Conservation (phyloP, 2,888 invertebrate genomes). For the Osmoderma eremita region DNA sequence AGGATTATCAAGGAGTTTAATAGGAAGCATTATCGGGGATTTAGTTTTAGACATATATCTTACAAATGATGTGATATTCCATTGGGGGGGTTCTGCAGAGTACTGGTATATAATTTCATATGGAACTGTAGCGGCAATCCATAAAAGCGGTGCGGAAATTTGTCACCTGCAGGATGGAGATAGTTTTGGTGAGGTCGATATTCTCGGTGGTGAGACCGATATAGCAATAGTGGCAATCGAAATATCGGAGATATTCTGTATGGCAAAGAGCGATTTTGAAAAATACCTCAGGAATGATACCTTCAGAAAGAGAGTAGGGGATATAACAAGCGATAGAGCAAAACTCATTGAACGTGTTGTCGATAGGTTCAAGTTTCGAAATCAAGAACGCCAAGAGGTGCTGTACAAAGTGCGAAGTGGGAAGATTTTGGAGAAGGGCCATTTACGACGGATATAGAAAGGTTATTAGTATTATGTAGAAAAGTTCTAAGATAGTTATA, state of each 20-base stretch:
- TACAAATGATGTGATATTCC: conserved; percentile 64
- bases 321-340: conserved; percentile 58
- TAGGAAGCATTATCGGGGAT: conserved; percentile 54
- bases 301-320: conserved; percentile 60
- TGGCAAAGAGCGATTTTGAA: conserved; percentile 51
- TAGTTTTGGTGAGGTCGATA: conserved; percentile 61
- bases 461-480: no score
- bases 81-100: conserved; percentile 60
- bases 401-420: conserved; percentile 46
- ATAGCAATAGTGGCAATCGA: conserved; percentile 54
- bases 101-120: conserved; percentile 66
- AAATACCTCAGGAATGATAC: conserved; percentile 55
- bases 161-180: conserved; percentile 67
- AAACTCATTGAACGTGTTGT: conserved; percentile 38
- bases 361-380: conserved; percentile 35
- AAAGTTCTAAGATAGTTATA: no score
- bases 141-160: conserved; percentile 65
- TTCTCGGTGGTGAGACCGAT: conserved; percentile 49
- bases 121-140: conserved; percentile 65
- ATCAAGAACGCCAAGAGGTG: conserved; percentile 40
- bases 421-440: conserved; percentile 46
- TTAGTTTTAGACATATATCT: conserved; percentile 67
- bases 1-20: background rate
- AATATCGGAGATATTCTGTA: conserved; percentile 57
- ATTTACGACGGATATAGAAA: no score